These are phyloP conservation scores for Lagorchestes hirsutus DNA, from an alignment of 2,797 vertebrate genomes.

Conservation along the genomic window DNA sequence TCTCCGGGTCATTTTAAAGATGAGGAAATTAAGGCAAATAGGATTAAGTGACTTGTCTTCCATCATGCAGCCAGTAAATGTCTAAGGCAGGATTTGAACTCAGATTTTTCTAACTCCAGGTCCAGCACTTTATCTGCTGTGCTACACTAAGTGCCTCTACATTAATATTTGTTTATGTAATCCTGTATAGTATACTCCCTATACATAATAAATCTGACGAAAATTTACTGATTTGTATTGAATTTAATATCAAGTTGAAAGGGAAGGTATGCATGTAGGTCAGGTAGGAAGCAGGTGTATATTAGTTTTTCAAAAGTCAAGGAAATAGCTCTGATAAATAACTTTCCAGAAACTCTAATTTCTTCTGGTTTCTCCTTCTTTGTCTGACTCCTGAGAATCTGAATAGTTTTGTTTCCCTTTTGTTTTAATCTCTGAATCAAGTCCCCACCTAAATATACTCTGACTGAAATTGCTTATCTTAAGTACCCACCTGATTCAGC, in stretches of 20 bases:
- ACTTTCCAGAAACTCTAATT: neutral
- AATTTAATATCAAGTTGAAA: neutral
- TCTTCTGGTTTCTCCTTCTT: neutral
- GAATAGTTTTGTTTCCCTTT: neutral
- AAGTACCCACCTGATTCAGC: neutral
- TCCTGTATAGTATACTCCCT: neutral
- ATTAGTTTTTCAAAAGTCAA: neutral
- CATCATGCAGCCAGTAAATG: neutral
- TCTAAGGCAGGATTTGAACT: neutral
- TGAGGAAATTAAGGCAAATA: neutral
- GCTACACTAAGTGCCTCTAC: neutral
- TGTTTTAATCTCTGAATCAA: neutral
- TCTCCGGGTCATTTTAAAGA: neutral
- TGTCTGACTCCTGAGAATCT: neutral
- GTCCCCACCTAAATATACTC: neutral
- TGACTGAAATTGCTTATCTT: neutral
- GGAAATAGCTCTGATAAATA: neutral
- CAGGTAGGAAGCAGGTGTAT: neutral
- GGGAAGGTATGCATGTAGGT: neutral
- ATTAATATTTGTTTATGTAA: neutral
- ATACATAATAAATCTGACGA: neutral
- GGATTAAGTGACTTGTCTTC: neutral
- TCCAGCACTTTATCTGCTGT: neutral
- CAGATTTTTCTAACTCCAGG: neutral
- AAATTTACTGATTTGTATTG: neutral